Base-by-base conservation (phyloP, 1,140 invertebrate species). In the Adelges cooleyi region DNA sequence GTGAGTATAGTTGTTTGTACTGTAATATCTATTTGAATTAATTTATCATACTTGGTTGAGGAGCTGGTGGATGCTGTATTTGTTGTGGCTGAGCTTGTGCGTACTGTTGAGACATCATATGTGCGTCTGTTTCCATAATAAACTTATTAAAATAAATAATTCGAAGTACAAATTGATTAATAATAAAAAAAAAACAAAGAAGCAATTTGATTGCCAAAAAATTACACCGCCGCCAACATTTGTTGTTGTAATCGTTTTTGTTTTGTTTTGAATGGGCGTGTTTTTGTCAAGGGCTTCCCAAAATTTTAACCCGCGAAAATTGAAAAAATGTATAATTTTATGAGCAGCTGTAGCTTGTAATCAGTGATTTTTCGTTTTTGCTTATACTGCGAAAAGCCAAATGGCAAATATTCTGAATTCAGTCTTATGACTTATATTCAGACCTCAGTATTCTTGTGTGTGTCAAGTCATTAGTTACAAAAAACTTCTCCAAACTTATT, bases 41-140 rank as follows among this genome's bases (percentile, higher is more conserved):
- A 8, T 17, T 20, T 3, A 18, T 46, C 56, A 17, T 46, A 62
- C 56, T 48, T 62, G 25, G 42, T 20, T 62, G 56, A 18, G 56
- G 56, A n/a, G 56, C 56, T n/a, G 56, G 42, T 5, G 56, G 56
- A 17, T 62, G 56, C 33, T 62, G 56, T 33, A 62, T 48, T 62
- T 48, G 56, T 20, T 40, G 25, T 18, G 56, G 56, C 10, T 46
- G 56, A 48, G 27, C 56, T 33, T 27, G 56, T 33, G 25, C 40
- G 18, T 62, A 62, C 9, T 62, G 56, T 15, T 62, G 42, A 8
- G 40, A 44, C 56, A 62, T 62, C 56, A 62, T 62, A 18, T 62
- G 56, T 20, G 56, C 56, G 17, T 62, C 56, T 23, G 56, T 62
- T 20, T 62, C 56, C 56, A 62, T 62, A n/a, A 18, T 11, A 29